Conservation (phyloP, 2,888 invertebrate species). For the Dicyrtomina minuta region DNA sequence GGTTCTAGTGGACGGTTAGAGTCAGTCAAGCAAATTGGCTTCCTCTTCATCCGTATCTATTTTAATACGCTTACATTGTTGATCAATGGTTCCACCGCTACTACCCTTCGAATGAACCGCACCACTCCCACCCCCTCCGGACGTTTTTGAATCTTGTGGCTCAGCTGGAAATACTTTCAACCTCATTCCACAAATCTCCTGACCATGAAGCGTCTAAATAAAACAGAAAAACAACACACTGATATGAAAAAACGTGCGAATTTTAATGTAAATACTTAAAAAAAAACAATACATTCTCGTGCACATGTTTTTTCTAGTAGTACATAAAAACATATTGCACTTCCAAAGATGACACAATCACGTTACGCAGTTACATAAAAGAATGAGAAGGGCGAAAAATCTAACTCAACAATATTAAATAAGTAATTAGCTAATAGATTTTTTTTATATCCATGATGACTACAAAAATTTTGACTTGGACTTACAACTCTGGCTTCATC, state of each 20-base stretch:
- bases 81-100: slow-evolving; percentile 35
- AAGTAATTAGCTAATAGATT: too few relatives aligned
- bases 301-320: too few relatives aligned
- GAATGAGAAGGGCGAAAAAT: too few relatives aligned
- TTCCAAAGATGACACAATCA: too few relatives aligned
- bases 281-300: too few relatives aligned
- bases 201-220: slow-evolving; percentile 72
- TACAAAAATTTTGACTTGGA: slow-evolving; percentile 24
- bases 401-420: too few relatives aligned
- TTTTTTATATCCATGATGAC: too few relatives aligned
- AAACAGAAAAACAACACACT: slow-evolving; percentile 5
- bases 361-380: too few relatives aligned
- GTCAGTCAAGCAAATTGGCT: slow-evolving; percentile 25
- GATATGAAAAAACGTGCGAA: too few relatives aligned
- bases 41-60: slow-evolving; percentile 46
- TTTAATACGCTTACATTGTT: slow-evolving; percentile 54
- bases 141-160: slow-evolving; percentile 54
- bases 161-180: slow-evolving; percentile 88
- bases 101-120: slow-evolving; percentile 30
- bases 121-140: slow-evolving; percentile 32
- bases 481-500: slow-evolving; percentile 70
- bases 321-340: too few relatives aligned
- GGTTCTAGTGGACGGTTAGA: slow-evolving; percentile 4
- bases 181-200: slow-evolving; percentile 81
- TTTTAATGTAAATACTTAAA: too few relatives aligned